These are phyloP conservation scores for Drosophila rufa DNA, from an alignment of 1,140 invertebrate species.

Conservation along the genomic window DNA sequence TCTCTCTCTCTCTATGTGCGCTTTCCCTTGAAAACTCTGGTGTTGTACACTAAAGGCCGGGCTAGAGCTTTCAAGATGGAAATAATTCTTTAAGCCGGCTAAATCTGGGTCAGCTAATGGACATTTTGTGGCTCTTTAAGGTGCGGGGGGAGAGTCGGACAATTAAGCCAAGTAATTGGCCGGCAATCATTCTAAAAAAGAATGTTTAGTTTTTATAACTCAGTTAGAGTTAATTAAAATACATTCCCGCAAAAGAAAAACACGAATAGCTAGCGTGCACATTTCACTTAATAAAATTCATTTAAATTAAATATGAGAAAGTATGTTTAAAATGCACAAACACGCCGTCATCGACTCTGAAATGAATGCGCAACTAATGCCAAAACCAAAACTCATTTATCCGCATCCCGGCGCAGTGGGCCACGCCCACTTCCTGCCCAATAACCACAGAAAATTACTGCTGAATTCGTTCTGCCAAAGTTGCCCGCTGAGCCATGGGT, in stretches of 20 bases:
- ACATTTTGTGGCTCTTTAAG: constrained; percentile 6
- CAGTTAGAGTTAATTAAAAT: constrained; percentile 7
- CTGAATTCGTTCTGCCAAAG: constrained; percentile 31
- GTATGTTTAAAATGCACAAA: constrained; percentile 37
- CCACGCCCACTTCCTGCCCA: constrained; percentile 34
- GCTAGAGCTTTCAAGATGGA: constrained; percentile 9
- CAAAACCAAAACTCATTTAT: constrained; percentile 35
- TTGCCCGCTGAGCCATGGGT: constrained; percentile 29
- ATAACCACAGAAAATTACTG: constrained; percentile 43
- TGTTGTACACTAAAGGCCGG: constrained; percentile 9
- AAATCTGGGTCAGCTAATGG: constrained; percentile 8
- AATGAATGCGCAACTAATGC: constrained; percentile 35
- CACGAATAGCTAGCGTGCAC: neutral
- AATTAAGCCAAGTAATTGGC: constrained; percentile 14
- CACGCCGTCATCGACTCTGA: constrained; percentile 7
- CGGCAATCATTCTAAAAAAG: neutral
- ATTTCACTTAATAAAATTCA: constrained; percentile 19
- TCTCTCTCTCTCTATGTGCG: neutral
- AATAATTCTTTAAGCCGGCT: constrained; percentile 10
- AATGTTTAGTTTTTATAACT: constrained; percentile 4
- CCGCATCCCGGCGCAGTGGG: constrained; percentile 13
- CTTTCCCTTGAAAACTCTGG: constrained; percentile 8
- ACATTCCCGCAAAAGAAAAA: neutral
- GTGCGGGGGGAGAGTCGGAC: neutral
- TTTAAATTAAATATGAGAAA: constrained; percentile 17